Percentiles rank a stretch among this genome's conserved stretches.
Evolutionary conservation across 1,140 invertebrate species (phyloP).

Genomic region (Drosophila bocqueti): DNA sequence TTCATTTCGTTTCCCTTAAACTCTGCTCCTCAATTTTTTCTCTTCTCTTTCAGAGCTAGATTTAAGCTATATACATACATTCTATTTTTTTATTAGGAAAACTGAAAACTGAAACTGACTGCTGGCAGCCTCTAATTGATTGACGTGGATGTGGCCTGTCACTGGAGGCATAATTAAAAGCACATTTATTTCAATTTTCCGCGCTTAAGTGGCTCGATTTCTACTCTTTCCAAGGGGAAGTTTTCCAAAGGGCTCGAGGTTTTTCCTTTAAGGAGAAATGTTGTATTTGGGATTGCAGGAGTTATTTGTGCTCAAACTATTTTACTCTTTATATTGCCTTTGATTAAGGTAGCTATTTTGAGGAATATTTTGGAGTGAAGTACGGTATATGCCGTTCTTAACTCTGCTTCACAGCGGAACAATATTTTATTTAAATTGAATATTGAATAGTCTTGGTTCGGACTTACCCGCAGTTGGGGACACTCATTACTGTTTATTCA

Average conservation of each 20-base stretch:
- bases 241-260: not conserved
- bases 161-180: slow-evolving; percentile 74
- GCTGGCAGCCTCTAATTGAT: slow-evolving; percentile 61
- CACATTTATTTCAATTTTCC: slow-evolving; percentile 77
- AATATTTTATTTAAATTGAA: no score
- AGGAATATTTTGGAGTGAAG: no score
- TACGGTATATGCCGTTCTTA: no score
- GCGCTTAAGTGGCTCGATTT: slow-evolving; percentile 57
- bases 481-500: no score
- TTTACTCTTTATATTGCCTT: no score
- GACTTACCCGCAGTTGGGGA: no score
- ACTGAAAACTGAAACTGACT: not conserved
- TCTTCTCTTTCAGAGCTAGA: slow-evolving; percentile 10
- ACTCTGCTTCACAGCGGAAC: no score
- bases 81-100: not conserved
- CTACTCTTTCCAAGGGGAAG: no score
- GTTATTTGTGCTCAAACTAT: not conserved
- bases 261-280: not conserved
- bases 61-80: not conserved
- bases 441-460: no score
- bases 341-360: no score
- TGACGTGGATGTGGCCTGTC: slow-evolving; percentile 58
- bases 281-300: not conserved
- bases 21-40: not conserved
- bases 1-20: slow-evolving; percentile 35